A percentile compares a stretch with the other conserved stretches of the same genome.
These are phyloP conservation scores for Caerostris darwini DNA, from an alignment of 1,140 invertebrate species.

Conservation along the genomic window DNA sequence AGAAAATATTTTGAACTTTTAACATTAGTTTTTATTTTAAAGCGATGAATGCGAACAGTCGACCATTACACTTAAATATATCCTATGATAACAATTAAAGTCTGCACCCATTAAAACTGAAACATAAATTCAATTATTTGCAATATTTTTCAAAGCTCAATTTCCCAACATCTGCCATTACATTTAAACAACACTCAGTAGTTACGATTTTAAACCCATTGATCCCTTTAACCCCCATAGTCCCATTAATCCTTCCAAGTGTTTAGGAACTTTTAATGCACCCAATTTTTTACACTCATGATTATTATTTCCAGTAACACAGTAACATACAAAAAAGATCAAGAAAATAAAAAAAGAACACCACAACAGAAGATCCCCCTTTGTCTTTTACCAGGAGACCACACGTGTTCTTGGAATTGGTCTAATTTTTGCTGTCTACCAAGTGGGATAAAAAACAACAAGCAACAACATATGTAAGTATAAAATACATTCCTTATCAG, in stretches of 20 bases:
- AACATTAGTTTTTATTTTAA: no score
- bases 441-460: no score
- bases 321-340: background rate
- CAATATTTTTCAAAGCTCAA: background rate
- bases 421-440: no score
- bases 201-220: background rate
- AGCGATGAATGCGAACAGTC: no score
- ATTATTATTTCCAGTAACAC: conserved; percentile 54
- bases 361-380: no score
- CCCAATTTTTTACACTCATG: conserved; percentile 26
- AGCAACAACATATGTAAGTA: no score
- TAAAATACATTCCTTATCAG: no score
- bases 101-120: background rate
- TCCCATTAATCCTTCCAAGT: conserved; percentile 34
- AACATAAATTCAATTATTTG: background rate
- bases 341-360: background rate
- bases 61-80: no score
- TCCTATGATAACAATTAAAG: no score
- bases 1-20: no score
- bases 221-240: background rate
- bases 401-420: no score
- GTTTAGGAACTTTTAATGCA: conserved; percentile 45
- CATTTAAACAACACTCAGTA: background rate
- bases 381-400: no score
- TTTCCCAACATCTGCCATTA: background rate